These are phyloP conservation scores for Poecilus cupreus DNA, from an alignment of 2,888 invertebrate species.

Conservation along the genomic window DNA sequence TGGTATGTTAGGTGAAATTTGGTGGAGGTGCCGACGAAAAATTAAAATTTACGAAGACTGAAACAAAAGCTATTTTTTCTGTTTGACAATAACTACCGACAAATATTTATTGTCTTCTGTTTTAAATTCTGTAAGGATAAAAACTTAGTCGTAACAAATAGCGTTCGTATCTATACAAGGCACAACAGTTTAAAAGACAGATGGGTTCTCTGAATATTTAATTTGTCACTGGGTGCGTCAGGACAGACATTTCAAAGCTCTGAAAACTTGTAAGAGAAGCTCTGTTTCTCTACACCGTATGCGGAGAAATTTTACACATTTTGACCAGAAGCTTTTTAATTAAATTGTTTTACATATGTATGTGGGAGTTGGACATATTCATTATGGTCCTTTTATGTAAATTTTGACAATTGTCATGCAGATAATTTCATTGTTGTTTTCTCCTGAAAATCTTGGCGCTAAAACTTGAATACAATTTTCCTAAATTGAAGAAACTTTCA, in stretches of 20 bases:
- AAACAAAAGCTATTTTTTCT: slow-evolving; percentile 11
- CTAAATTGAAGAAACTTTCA: no score
- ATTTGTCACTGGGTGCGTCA: slow-evolving; percentile 20
- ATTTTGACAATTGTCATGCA: neutral
- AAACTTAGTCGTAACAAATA: slow-evolving; percentile 38
- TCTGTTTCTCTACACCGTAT: neutral
- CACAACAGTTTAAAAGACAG: slow-evolving; percentile 37
- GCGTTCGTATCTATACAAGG: slow-evolving; percentile 21
- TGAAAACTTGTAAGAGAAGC: neutral
- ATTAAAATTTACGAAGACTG: slow-evolving; percentile 9
- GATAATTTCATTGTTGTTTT: neutral
- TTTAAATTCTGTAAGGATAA: slow-evolving; percentile 39
- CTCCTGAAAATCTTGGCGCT: neutral
- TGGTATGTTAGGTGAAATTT: no score
- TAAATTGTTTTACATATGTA: slow-evolving; percentile 28
- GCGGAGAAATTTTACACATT: neutral
- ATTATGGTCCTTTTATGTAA: slow-evolving; percentile 9
- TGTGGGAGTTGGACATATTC: slow-evolving; percentile 19
- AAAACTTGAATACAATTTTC: neutral
- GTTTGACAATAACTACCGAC: slow-evolving; percentile 32
- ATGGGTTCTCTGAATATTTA: slow-evolving; percentile 36
- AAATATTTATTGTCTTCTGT: slow-evolving; percentile 32
- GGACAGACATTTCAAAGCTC: slow-evolving; percentile 18
- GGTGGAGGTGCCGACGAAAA: no score
- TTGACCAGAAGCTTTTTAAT: neutral